Evolutionary conservation across 2,113 vertebrate genomes (phyloP).

Genomic region (Neodontobutis hainanensis): DNA sequence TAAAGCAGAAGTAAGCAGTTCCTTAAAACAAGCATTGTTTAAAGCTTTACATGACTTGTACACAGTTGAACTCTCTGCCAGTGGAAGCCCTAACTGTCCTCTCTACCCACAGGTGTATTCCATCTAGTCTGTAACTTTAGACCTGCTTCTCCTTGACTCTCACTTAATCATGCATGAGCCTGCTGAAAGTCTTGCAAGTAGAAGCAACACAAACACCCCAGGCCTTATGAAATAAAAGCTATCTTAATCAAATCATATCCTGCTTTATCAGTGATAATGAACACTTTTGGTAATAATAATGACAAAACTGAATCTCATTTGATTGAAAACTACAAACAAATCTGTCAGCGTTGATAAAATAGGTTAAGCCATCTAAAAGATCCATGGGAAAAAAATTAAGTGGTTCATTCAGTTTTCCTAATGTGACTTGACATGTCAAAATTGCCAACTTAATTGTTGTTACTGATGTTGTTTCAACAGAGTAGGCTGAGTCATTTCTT

Average conservation of each 20-base stretch:
- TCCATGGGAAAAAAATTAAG: no score
- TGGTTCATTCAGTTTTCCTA: no score
- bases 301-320: no score
- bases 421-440: no score
- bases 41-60: constrained; percentile 1
- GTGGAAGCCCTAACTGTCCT: not conserved
- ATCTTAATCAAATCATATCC: constrained; percentile 35
- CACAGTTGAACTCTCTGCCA: constrained; percentile 3
- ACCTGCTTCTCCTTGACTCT: constrained; percentile 45
- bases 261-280: constrained; percentile 6
- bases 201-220: constrained; percentile 49
- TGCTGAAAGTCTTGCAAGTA: constrained; percentile 60
- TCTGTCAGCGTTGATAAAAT: no score
- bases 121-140: constrained; percentile 60
- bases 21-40: constrained; percentile 19
- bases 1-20: not conserved
- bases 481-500: no score
- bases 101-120: constrained; percentile 55
- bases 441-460: no score
- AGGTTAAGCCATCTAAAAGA: no score
- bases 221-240: constrained; percentile 45
- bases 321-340: no score
- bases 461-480: no score
- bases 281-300: not conserved
- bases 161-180: constrained; percentile 69